A percentile compares a stretch with the other conserved stretches of the same genome.
phyloP scores from a whole-genome alignment of 2,113 vertebrate genomes.

The Oxygymnocypris stewartii region DNA sequence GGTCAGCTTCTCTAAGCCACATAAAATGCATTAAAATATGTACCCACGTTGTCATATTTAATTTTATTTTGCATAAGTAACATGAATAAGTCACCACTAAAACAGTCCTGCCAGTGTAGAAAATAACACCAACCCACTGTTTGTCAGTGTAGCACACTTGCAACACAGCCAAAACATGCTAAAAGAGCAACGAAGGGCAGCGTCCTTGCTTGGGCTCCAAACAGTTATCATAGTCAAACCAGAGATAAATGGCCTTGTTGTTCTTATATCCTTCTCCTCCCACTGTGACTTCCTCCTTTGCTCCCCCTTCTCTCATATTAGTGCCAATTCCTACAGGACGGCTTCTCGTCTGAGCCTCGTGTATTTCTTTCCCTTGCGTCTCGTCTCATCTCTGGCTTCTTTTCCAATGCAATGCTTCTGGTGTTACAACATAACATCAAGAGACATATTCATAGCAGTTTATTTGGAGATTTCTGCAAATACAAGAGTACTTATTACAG shows the following conservation, averaged over 20 bases:
- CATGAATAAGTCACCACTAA: not conserved
- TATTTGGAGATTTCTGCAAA: not conserved
- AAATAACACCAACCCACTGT: not conserved
- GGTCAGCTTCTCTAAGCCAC: not conserved
- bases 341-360: not conserved
- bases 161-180: slow-evolving; percentile 17
- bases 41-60: not conserved
- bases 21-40: no score
- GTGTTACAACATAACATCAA: not conserved
- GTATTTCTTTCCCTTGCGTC: not conserved
- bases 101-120: not conserved
- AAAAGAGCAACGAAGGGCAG: not conserved
- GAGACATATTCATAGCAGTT: not conserved
- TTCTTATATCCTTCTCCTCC: not conserved
- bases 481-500: not conserved
- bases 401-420: not conserved
- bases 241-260: no score
- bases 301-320: slow-evolving; percentile 10
- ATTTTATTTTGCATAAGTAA: no score
- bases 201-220: slow-evolving; percentile 12
- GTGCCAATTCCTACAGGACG: slow-evolving; percentile 1
- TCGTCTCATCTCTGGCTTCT: not conserved
- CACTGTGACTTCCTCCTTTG: slow-evolving; percentile 27
- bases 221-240: slow-evolving; percentile 12
- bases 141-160: not conserved